Evolutionary conservation across 1,140 invertebrate genomes (phyloP).

Genomic region (Drosophila leontia): DNA sequence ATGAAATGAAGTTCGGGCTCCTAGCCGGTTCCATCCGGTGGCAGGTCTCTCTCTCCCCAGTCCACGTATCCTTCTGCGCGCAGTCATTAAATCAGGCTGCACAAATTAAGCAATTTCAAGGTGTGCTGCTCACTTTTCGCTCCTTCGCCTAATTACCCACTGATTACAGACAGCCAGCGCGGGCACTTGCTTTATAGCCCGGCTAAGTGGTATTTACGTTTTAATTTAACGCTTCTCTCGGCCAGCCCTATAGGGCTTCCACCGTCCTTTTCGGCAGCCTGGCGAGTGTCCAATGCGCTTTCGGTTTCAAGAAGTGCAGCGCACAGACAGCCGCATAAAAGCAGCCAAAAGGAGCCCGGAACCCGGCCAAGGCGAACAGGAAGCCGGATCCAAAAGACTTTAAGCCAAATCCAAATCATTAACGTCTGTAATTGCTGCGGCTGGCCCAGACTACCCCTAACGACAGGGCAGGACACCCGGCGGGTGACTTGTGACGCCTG

Average conservation of each 20-base stretch:
- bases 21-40: neutral
- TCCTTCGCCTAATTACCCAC: conserved; percentile 72
- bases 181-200: conserved; percentile 75
- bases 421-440: conserved; percentile 78
- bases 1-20: conserved; percentile 66
- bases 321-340: conserved; percentile 52
- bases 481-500: conserved; percentile 21
- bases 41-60: neutral
- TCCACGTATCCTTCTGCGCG: neutral
- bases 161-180: conserved; percentile 64
- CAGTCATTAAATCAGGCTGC: conserved; percentile 69
- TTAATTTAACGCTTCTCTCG: conserved; percentile 78
- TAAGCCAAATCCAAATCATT: conserved; percentile 69
- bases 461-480: conserved; percentile 39
- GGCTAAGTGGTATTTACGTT: conserved; percentile 82
- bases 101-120: conserved; percentile 76
- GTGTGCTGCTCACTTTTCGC: conserved; percentile 60
- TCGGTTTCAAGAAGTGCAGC: conserved; percentile 74
- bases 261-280: neutral
- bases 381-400: conserved; percentile 64
- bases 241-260: conserved; percentile 6
- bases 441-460: conserved; percentile 55
- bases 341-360: conserved; percentile 36
- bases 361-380: conserved; percentile 47
- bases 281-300: conserved; percentile 59